A percentile compares a stretch with the other conserved stretches of the same genome.
Evolutionary conservation across 37 sponge, comb jelly and placozoan genomes (phyloP).

Genomic region (Agelas oroides): DNA sequence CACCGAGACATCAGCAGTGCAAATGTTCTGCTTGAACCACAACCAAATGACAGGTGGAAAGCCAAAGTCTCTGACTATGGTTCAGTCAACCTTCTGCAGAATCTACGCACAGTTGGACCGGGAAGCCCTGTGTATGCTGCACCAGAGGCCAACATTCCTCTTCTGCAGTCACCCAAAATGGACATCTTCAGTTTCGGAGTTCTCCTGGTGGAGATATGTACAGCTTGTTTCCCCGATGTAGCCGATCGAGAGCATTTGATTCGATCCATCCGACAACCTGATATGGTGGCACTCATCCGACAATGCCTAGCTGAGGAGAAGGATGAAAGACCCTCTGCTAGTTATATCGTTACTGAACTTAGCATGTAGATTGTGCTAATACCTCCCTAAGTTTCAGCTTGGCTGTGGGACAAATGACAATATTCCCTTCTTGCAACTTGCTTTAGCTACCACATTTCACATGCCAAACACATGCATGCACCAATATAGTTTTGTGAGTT

Average conservation of each 20-base stretch:
- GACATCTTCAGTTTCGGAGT: constrained; percentile 48
- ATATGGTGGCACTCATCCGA: neutral
- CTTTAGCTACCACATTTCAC: too few species aligned
- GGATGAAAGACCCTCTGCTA: constrained; percentile 10
- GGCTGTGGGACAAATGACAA: too few species aligned
- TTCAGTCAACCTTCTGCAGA: constrained; percentile 54
- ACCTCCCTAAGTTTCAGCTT: too few species aligned
- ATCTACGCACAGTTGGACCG: neutral
- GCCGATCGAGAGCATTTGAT: neutral
- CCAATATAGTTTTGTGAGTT: too few species aligned
- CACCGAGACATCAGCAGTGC: constrained; percentile 83
- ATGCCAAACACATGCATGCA: too few species aligned
- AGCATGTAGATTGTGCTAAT: too few species aligned
- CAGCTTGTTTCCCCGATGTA: neutral
- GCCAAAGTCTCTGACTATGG: constrained; percentile 82
- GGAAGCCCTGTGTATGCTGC: constrained; percentile 23
- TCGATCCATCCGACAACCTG: neutral
- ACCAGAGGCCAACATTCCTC: constrained; percentile 38
- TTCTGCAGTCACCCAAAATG: constrained; percentile 32
- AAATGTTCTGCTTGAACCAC: constrained; percentile 68
- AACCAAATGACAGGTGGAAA: constrained; percentile 29
- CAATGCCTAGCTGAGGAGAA: constrained; percentile 10
- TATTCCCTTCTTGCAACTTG: too few species aligned
- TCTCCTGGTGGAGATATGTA: constrained; percentile 39
- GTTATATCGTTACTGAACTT: neutral